Conservation (phyloP, 2,113 vertebrate genomes). For the Neopipo cinnamomea region DNA sequence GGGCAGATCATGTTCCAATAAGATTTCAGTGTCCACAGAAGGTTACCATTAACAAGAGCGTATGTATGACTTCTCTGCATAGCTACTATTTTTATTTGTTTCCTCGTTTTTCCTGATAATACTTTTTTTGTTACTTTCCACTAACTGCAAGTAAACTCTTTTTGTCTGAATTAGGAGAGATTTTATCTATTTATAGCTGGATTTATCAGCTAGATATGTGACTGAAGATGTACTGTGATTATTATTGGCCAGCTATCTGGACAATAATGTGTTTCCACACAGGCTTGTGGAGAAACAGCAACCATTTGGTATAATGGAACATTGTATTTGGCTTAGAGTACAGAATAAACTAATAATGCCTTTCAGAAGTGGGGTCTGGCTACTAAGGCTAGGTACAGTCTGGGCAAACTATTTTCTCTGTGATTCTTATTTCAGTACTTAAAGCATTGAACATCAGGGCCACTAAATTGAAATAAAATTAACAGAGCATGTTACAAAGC, state of each 20-base stretch:
- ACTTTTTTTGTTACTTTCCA: background rate
- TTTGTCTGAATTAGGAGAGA: background rate
- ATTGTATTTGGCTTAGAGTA: background rate
- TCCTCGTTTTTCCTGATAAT: background rate
- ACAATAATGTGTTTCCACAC: background rate
- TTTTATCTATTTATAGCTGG: background rate
- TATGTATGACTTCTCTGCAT: background rate
- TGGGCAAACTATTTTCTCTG: background rate
- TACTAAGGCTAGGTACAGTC: background rate
- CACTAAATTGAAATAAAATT: background rate
- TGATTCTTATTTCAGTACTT: background rate
- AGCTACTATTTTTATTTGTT: background rate
- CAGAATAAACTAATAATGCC: background rate
- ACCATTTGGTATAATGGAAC: background rate
- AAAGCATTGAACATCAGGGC: background rate
- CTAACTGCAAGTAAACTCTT: background rate
- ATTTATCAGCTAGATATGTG: background rate
- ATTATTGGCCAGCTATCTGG: background rate
- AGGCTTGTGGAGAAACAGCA: background rate
- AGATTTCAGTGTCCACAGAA: background rate
- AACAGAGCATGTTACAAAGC: background rate
- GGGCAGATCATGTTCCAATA: accelerated
- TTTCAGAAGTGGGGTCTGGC: background rate
- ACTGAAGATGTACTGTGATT: background rate
- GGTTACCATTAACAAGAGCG: background rate